Conservation (phyloP, 92 coral and sea anemone genomes). For the Isaurus tuberculatus region DNA sequence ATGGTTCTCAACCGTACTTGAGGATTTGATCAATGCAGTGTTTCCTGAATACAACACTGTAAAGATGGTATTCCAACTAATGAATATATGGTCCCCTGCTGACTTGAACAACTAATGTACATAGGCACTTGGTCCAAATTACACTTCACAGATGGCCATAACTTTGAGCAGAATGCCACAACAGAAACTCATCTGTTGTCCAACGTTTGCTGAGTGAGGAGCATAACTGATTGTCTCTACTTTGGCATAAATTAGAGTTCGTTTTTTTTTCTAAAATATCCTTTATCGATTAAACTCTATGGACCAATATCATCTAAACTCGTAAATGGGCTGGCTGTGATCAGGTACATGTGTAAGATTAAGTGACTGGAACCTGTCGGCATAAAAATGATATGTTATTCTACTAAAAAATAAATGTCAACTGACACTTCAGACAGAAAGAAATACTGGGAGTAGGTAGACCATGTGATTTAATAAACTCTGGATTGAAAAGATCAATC, state of each 20-base stretch:
- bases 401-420: background rate
- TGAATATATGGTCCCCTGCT: no score
- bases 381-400: conserved; percentile 4
- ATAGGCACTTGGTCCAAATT: no score
- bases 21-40: no score
- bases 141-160: no score
- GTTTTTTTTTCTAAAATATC: background rate
- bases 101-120: no score
- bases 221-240: background rate
- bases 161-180: background rate
- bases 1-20: no score
- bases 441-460: no score
- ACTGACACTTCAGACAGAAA: no score
- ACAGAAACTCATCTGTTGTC: background rate
- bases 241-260: background rate
- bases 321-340: conserved; percentile 99
- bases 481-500: no score
- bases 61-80: no score
- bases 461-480: no score
- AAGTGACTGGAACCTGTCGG: conserved; percentile 87
- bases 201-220: background rate
- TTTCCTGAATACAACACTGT: no score
- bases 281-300: background rate
- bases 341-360: conserved; percentile 97
- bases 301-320: conserved; percentile 80